A percentile compares a stretch with the other conserved stretches of the same genome.
These are phyloP conservation scores for Parauchenoglanis punctatus DNA, from an alignment of 2,797 vertebrate species.

Conservation along the genomic window DNA sequence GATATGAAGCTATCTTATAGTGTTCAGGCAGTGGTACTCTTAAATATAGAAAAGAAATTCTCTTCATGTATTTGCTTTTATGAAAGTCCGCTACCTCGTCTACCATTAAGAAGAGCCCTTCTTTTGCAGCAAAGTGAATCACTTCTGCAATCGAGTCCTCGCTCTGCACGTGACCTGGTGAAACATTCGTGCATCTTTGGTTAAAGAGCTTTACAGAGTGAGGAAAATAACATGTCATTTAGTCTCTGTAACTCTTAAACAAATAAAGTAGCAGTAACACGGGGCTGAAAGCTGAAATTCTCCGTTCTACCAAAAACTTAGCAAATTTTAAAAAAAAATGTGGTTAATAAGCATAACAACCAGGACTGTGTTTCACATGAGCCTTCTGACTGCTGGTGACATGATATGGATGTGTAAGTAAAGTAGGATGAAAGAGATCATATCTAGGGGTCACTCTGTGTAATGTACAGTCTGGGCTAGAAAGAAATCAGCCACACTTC, in stretches of 20 bases:
- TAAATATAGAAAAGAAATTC: not conserved
- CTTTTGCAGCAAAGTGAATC: conserved; percentile 85
- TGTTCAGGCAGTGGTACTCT: not conserved
- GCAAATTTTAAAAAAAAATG: too few relatives aligned
- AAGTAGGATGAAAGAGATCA: not conserved
- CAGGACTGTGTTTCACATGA: too few relatives aligned
- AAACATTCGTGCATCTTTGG: conserved; percentile 20
- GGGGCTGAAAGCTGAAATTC: too few relatives aligned
- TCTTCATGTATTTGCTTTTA: not conserved
- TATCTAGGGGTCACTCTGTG: not conserved
- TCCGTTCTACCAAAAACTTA: too few relatives aligned
- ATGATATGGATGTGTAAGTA: not conserved
- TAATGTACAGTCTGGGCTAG: not conserved
- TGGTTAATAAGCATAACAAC: too few relatives aligned
- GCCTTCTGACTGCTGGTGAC: too few relatives aligned
- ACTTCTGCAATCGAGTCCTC: conserved; percentile 81
- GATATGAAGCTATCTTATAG: not conserved
- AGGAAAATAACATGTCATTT: not conserved
- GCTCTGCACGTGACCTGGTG: conserved; percentile 83
- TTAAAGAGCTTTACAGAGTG: not conserved
- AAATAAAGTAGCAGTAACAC: too few relatives aligned
- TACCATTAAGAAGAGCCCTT: conserved; percentile 84
- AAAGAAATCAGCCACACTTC: not conserved
- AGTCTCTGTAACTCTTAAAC: not conserved
- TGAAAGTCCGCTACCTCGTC: conserved; percentile 79